Base-by-base conservation (phyloP, 2,113 vertebrate genomes). In the Lophius piscatorius region DNA sequence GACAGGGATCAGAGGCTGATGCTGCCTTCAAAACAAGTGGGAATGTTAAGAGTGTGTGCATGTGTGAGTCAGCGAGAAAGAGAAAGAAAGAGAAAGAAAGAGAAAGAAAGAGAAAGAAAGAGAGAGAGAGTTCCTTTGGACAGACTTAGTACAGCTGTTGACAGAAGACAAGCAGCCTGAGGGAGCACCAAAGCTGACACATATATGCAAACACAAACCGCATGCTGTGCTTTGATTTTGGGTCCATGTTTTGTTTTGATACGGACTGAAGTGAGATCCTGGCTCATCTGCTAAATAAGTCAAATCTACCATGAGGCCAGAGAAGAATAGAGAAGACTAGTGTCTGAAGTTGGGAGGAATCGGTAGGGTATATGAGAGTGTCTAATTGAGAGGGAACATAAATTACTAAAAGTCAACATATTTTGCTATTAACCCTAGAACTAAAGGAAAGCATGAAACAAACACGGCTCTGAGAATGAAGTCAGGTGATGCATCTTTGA, bases 121-220 rank as follows among this genome's bases (percentile, higher is more conserved):
- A 28, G 26, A 52, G 52, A 16, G 63, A 73, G 63, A 62, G 41
- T 76, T 83, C 62, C 47, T 84, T 79, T 76, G 73, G 79, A 81
- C 77, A 77, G 70, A 74, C 81, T 61, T 58, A 57, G 70, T 74
- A 80, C 88, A 89, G 81, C 82, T 89, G 84, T 81, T 85, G 65
- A 79, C 80, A 80, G 76, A 72, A 69, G 76, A 85, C 74, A 50
- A 80, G 76, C 50, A 68, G 66, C 66, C 34, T 74, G 31, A 39
- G 59, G 74, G 70, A 51, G 48, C 20, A 50, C 51, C 76, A 78
- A 74, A 68, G 66, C 71, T 71, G 48, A 79, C 67, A 79, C 61
- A 69, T 73, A 59, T 55, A 73, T 47, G 16, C 55, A 80, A 68
- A 84, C 65, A 71, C 54, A 63, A 24, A 59, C 50, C 35, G 51